phyloP scores from a whole-genome alignment of 1,140 invertebrate species.

The Galleria mellonella region DNA sequence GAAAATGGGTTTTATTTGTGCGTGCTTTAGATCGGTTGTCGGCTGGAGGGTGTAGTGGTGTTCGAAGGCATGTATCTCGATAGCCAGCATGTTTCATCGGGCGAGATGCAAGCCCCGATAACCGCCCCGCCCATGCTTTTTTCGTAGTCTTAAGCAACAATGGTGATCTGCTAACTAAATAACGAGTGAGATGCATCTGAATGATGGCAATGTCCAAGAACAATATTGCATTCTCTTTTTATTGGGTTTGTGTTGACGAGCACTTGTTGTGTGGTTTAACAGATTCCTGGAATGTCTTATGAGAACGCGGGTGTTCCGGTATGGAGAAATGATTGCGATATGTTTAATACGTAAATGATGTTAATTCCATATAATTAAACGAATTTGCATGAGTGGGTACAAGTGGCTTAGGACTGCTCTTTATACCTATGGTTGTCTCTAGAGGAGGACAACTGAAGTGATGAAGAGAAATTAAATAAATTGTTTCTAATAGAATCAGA shows the following conservation, averaged over 20 bases:
- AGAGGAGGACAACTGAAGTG: too few relatives aligned
- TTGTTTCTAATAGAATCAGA: too few relatives aligned
- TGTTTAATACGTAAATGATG: not conserved
- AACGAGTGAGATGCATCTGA: conserved; percentile 57
- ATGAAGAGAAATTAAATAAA: too few relatives aligned
- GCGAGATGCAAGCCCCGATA: conserved; percentile 55
- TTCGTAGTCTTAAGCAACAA: conserved; percentile 70
- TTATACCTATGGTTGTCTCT: too few relatives aligned
- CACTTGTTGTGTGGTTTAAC: not conserved
- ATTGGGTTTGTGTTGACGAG: conserved; percentile 22
- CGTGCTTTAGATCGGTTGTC: conserved; percentile 17
- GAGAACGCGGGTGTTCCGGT: conserved; percentile 1
- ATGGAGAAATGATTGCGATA: not conserved
- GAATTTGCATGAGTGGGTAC: too few relatives aligned
- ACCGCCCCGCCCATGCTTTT: conserved; percentile 67
- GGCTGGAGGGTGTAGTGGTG: conserved; percentile 20
- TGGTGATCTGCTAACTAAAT: conserved; percentile 73
- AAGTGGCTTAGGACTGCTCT: too few relatives aligned
- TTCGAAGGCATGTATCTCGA: conserved; percentile 66
- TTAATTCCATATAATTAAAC: too few relatives aligned
- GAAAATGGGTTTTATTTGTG: conserved; percentile 30
- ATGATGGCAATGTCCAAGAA: not conserved
- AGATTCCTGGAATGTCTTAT: conserved; percentile 1
- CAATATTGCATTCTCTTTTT: conserved; percentile 42
- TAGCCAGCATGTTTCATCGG: conserved; percentile 63